These are phyloP conservation scores for Sebastes schlegelii DNA, from an alignment of 2,113 vertebrate genomes.

Conservation along the genomic window DNA sequence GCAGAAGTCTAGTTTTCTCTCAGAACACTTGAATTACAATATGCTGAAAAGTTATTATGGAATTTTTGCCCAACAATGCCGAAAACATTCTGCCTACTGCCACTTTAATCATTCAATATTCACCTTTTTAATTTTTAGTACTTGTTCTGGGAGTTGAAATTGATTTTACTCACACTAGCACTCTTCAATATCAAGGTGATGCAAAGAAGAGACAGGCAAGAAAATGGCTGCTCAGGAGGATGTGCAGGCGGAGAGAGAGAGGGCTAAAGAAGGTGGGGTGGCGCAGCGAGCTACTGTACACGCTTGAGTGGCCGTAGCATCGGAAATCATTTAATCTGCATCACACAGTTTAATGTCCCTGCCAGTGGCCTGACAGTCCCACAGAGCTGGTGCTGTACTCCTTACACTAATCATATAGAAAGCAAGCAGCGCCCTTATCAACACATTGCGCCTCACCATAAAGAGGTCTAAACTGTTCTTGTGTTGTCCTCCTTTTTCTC, in stretches of 20 bases:
- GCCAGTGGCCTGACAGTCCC: slow-evolving; percentile 62
- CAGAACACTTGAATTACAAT: no score
- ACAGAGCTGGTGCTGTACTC: slow-evolving; percentile 46
- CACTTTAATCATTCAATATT: neutral
- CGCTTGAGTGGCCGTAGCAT: slow-evolving; percentile 67
- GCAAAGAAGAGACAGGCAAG: slow-evolving; percentile 39
- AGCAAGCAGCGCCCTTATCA: slow-evolving; percentile 48
- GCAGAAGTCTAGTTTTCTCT: no score
- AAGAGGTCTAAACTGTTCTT: slow-evolving; percentile 23
- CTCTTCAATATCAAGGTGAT: slow-evolving; percentile 26
- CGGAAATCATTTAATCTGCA: slow-evolving; percentile 83
- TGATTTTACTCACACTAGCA: neutral
- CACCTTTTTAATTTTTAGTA: neutral
- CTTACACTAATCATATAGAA: slow-evolving; percentile 48
- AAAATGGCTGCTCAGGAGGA: slow-evolving; percentile 49
- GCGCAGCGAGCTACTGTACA: slow-evolving; percentile 41
- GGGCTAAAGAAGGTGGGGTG: slow-evolving; percentile 27
- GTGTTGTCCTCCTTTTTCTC: neutral
- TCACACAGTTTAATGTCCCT: slow-evolving; percentile 75
- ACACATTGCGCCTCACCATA: slow-evolving; percentile 27
- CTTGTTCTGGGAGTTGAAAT: neutral
- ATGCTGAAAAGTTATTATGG: no score
- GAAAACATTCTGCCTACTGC: no score
- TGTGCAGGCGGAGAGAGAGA: slow-evolving; percentile 38
- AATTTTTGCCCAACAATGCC: no score